Base-by-base conservation (phyloP, 2,888 invertebrate species). In the Eupithecia exiguata region DNA sequence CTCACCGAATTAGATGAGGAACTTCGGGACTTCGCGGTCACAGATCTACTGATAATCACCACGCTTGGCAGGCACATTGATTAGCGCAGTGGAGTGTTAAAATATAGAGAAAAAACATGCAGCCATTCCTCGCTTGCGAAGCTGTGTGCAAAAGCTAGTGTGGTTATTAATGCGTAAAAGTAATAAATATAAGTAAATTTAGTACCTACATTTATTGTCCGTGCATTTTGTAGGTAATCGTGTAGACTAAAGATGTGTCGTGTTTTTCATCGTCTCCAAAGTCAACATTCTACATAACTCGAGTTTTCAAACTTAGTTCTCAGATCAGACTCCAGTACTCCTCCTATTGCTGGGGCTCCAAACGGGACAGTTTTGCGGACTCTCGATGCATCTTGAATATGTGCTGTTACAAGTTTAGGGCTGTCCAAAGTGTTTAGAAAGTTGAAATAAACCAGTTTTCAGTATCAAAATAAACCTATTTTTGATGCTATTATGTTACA, bases 371-470 rank as follows among this genome's bases (percentile, higher is more conserved):
- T 73, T 66, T 49, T 58, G 69, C 58, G 72, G 69, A 36, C 66
- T 53, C 70, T 72, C 70, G 68, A 40, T 53, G 73, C 74, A 78
- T 75, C 74, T 49, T 30, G 73, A 69, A 74, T 25, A 5, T 73
- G 70, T 53, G 71, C 68, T 65, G 70, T 74, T 69, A 65, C 72
- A n/a, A 9, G 43, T 21, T 10, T 38, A 78, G 76, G 78, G 78
- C 10, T 77, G 77, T 16, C 12, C 69, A 9, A 21, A 16, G 67
- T 46, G 21, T 1, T 49, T n/a, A 53, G 21, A 53, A 21, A 0
- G 10, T 21, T 4, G 3, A n/a, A n/a, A n/a, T 46, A n/a, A 9
- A n/a, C 46, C 6, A 49, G n/a, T 5, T n/a, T 18, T 49, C 46
- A n/a, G 1, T 5, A 5, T 46, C 4, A 46, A n/a, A 49, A 49